Conservation (phyloP, 2,113 vertebrate species). For the Proteles cristata region DNA sequence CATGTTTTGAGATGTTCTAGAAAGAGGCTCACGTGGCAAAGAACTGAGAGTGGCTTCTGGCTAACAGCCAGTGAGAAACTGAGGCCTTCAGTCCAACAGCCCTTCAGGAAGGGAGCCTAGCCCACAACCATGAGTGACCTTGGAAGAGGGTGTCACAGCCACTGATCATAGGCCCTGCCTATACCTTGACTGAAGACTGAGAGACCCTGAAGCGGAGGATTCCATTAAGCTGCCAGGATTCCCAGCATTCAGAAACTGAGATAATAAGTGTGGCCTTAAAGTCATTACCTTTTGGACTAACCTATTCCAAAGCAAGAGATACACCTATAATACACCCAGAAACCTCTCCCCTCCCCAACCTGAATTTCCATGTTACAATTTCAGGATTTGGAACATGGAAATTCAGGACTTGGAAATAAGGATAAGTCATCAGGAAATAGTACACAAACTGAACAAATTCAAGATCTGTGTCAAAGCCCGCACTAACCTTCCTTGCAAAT, state of each 20-base stretch:
- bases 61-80: neutral
- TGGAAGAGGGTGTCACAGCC: neutral
- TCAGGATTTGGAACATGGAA: neutral
- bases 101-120: neutral
- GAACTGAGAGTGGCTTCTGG: neutral
- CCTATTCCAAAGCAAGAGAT: conserved; percentile 9
- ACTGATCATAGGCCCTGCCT: neutral
- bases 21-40: neutral
- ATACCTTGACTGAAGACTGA: neutral
- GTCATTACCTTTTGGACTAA: neutral
- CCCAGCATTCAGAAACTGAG: neutral
- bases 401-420: neutral
- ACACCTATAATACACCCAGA: neutral
- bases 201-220: neutral
- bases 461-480: neutral
- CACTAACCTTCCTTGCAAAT: neutral
- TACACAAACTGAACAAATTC: neutral
- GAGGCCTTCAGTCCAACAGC: neutral
- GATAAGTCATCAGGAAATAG: neutral
- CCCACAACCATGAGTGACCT: neutral
- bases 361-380: too few relatives aligned
- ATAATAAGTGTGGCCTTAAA: neutral
- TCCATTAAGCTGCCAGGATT: neutral
- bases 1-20: neutral
- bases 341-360: neutral